Evolutionary conservation across 92 coral and sea anemone species (phyloP), one percentile per base, ranked within the genome.

Genomic region (Palythoa grandiflora): DNA sequence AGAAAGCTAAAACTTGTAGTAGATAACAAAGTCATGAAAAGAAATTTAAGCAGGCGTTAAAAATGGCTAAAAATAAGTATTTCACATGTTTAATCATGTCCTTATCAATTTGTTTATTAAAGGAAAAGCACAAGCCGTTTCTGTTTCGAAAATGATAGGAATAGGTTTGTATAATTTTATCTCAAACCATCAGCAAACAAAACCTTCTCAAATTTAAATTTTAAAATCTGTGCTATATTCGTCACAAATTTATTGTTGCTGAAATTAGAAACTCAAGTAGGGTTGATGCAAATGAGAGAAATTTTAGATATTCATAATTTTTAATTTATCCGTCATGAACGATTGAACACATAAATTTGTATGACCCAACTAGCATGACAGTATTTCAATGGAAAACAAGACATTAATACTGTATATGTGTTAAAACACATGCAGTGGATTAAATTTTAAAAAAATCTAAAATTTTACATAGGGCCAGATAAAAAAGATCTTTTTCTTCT

Each of bases 271-370:
- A n/a, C 53, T 37, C 40, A 77, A 77, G 81, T 77, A 13, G 38
- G 5, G 65, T 52, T 77, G 83, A 52, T 74, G 36, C 70, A 63
- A 55, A 51, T 40, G 36, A 68, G 17, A 38, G 38, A 19, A 68
- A 12, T 9, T 35, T n/a, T 74, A 10, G 76, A 86, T 84, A 53
- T 55, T 84, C 65, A 55, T 84, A 35, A 53, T 39, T 84, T 68
- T 70, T 47, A 53, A n/a, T 48, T 37, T 53, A 28, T 15, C 36
- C 63, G 73, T 17, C 75, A 75, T 40, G 77, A 75, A 75, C 54
- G 1, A 51, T 72, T 72, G 77, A 6, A 13, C 47, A 14, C 77
- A 17, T 28, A 28, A 28, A 28, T 44, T 44, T 44, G 50, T 44
- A 44, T 44, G 50, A 2, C 50, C 50, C 50, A 44, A 44, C 50